Base-by-base conservation (phyloP, 2,113 vertebrate species). In the Clarias macrocephalus region DNA sequence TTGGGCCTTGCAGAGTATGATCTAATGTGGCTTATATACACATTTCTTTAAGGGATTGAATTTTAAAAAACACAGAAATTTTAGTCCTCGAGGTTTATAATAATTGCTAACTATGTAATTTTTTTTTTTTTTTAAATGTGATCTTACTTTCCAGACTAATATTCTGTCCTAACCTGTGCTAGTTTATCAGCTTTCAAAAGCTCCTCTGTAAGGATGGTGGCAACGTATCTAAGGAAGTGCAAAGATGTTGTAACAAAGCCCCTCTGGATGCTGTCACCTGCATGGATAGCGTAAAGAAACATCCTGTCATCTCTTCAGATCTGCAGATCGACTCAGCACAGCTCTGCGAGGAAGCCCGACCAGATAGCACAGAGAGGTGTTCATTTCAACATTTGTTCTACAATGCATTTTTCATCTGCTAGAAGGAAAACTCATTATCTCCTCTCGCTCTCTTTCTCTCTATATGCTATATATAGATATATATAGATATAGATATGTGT, bases 171-270 rank as follows among this genome's bases (percentile, higher is more conserved):
- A 4, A 62, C 85, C 81, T 73, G 70, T 63, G 28, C 7, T 81
- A 91, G 88, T 62, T 90, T 37, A 59, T 84, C 63, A 81, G 59
- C 56, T 85, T 89, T 63, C 86, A 90, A 28, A 88, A 82, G 15
- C 68, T 79, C 75, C 81, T 92, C 33, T 91, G 91, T 70, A 80
- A 59, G 62, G 86, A 88, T 42, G 37, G 19, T 52, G 42, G 13
- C n/a, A 57, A n/a, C 25, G 62, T 68, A 37, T 80, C 88, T 42
- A n/a, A 85, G n/a, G 79, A 88, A 62, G 80, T 91, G 28, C 33
- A 83, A 48, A 68, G 16, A 59, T 89, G 91, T 65, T 91, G 87
- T 54, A 75, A 25, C 11, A 85, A 88, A 87, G 30, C 75, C n/a
- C 56, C 80, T 30, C 33, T 88, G 62, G 86, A 89, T 16, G 37